Conservation (phyloP, 2,113 vertebrate genomes). For the Peromyscus maniculatus region DNA sequence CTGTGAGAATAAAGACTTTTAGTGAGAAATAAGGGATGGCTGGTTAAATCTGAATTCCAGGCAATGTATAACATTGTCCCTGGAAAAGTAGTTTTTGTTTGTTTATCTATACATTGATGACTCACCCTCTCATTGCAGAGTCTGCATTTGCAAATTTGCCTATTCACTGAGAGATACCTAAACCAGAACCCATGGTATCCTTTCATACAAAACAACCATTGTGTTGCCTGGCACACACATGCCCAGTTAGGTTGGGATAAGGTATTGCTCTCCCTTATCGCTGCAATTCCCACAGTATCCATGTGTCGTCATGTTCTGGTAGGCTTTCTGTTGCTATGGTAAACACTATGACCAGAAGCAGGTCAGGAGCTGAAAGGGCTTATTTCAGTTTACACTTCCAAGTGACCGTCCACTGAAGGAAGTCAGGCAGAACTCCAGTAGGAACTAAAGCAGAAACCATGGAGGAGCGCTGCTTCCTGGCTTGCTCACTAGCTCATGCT, state of each 20-base stretch:
- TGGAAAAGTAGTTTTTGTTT: background rate
- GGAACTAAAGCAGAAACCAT: background rate
- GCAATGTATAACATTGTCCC: background rate
- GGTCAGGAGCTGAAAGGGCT: too few relatives aligned
- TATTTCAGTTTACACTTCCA: background rate
- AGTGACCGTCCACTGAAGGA: background rate
- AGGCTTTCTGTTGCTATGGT: background rate
- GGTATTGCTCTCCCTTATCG: background rate
- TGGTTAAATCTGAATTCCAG: slow-evolving; percentile 45
- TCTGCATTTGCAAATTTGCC: background rate
- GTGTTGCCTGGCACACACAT: background rate
- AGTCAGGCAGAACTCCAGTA: background rate
- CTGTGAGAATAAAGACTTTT: background rate
- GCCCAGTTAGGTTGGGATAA: background rate
- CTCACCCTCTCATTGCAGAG: background rate
- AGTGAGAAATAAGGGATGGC: background rate
- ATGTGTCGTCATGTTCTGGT: background rate
- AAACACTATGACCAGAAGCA: too few relatives aligned
- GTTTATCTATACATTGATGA: background rate
- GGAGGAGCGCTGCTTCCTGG: background rate
- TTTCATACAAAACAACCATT: background rate
- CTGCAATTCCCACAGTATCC: background rate
- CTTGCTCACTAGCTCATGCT: background rate
- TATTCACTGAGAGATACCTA: background rate
- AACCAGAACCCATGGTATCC: background rate